Evolutionary conservation across 2,888 invertebrate species (phyloP), one percentile per base, ranked within the genome.

Genomic region (Petrolisthes cinctipes): DNA sequence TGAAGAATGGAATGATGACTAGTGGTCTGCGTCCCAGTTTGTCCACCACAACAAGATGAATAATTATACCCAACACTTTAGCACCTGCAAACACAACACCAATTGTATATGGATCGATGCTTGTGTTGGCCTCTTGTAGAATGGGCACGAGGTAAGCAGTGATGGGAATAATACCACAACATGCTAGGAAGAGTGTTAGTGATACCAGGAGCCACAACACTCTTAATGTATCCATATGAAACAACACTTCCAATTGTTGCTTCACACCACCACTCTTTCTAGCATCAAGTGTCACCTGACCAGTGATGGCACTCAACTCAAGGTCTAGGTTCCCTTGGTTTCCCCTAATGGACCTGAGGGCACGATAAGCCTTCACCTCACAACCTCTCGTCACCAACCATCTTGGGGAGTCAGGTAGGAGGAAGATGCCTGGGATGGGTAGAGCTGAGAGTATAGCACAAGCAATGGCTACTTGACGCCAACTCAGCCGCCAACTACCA

Each of bases 301-400:
- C 76, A 3, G 51, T 37, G 76, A 76, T 76, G 4, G 76, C 76
- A 20, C 37, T 37, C 20, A 76, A 51, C 37, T 76, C 76, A 51
- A 51, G 7, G 9, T 23, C 53, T 51, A 51, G 53, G 76, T 76
- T 51, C 23, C 17, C 17, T 17, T 37, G 4, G 17, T 37, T 37
- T 51, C 76, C 76, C 76, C 76, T 20, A 51, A 76, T 37, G 51
- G 37, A 76, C 4, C 14, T 51, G 37, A 76, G 76, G 11, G 76
- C 37, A 17, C 37, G 20, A 17, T 51, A 11, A 5, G 76, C 76
- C 20, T 76, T 51, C 20, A 17, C 51, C 23, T 37, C 51, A 17
- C 76, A 51, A 51, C 23, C 53, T 54, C 56, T 14, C 17, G 79
- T 54, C 54, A 79, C 79, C 17, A 79, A 37, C 79, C 79, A 79